These are phyloP conservation scores for Fissipunctia ypsillon DNA, from an alignment of 2,888 invertebrate species.

Conservation along the genomic window DNA sequence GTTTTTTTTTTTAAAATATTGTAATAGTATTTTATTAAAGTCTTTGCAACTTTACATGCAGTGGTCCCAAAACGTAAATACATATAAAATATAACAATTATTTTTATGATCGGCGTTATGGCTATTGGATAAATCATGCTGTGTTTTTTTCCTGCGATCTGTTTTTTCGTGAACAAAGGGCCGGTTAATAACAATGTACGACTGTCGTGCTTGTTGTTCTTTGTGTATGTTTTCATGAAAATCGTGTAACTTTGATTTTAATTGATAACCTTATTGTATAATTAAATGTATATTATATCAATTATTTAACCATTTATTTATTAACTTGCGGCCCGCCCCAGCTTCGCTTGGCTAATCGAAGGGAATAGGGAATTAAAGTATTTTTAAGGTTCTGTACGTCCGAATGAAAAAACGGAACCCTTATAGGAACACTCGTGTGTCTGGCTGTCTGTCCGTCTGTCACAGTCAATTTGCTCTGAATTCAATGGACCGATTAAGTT, in stretches of 20 bases:
- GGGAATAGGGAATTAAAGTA: no score
- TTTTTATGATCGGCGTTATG: not conserved
- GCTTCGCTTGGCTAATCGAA: not conserved
- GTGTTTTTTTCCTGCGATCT: not conserved
- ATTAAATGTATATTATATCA: slow-evolving; percentile 22
- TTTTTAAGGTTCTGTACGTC: no score
- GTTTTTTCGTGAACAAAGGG: slow-evolving; percentile 3
- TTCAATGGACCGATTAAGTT: no score
- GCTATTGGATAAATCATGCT: not conserved
- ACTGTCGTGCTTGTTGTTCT: not conserved
- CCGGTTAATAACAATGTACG: not conserved
- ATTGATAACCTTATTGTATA: slow-evolving; percentile 6
- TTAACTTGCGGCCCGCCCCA: not conserved
- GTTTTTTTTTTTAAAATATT: not conserved
- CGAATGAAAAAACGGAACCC: no score
- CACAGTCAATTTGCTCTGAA: no score
- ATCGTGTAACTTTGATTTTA: slow-evolving; percentile 16
- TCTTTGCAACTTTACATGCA: not conserved
- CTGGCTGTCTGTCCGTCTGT: no score
- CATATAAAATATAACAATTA: not conserved
- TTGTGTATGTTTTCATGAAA: slow-evolving; percentile 20
- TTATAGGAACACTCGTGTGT: no score
- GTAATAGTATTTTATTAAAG: not conserved
- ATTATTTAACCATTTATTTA: not conserved
- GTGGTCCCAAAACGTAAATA: not conserved